Percentiles rank a stretch among this genome's conserved stretches.
Conservation (phyloP, 2,113 vertebrate genomes). For the Callipepla californica region DNA sequence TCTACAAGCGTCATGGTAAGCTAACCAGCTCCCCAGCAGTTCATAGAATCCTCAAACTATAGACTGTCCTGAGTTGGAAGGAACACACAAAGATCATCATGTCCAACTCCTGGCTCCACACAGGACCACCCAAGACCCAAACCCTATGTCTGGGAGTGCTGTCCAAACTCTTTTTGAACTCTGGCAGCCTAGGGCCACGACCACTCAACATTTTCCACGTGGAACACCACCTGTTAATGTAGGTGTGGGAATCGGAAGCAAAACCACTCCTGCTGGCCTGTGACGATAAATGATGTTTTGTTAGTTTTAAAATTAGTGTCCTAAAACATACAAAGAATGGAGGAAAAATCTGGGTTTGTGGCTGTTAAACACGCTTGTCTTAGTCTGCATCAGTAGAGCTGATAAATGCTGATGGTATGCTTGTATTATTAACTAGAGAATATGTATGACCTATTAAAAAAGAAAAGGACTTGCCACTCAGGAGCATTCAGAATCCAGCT, state of each 20-base stretch:
- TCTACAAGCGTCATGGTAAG: background rate
- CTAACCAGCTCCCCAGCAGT: background rate
- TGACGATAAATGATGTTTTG: background rate
- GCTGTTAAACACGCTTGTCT: background rate
- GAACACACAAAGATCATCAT: background rate
- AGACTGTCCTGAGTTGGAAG: background rate
- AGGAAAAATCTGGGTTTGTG: background rate
- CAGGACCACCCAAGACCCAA: background rate
- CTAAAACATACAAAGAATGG: background rate
- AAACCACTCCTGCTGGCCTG: background rate
- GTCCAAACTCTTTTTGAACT: background rate
- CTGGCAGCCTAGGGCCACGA: background rate
- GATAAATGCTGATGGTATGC: background rate
- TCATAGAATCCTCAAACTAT: background rate
- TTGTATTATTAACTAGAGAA: background rate
- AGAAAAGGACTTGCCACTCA: background rate
- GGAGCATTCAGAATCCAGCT: background rate
- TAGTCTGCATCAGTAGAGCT: background rate
- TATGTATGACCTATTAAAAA: background rate
- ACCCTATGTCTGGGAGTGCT: background rate
- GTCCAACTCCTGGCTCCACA: background rate
- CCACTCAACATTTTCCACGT: background rate
- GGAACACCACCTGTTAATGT: background rate
- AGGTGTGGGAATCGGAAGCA: background rate
- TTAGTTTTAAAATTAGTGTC: slow-evolving; percentile 22